Evolutionary conservation across 1,140 invertebrate species (phyloP), one percentile per base, ranked within the genome.

Genomic region (Eriosoma lanigerum): DNA sequence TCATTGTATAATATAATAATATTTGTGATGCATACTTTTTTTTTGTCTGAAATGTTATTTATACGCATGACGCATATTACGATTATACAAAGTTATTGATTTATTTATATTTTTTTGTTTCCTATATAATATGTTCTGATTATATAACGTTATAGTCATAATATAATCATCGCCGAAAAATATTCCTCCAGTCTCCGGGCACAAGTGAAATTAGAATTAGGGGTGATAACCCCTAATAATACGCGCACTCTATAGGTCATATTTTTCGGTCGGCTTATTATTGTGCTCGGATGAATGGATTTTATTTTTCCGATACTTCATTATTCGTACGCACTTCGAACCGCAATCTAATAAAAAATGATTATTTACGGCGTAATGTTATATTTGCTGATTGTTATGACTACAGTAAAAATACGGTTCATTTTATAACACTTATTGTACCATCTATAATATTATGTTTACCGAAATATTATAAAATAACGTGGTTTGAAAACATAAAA

Each of bases 191-290:
- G n/a, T n/a, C n/a, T n/a, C n/a, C n/a, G n/a, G 32, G 10, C 32
- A 66, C 62, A 44, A 44, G n/a, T 38, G 62, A 32, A 66, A 66
- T 66, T 66, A 66, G 62, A 29, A 66, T 66, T 66, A 66, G n/a
- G 62, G 62, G n/a, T 44, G n/a, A 44, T 44, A 66, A 66, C 19
- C 32, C 32, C 32, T 13, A 64, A 44, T 44, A 24, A 44, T 44
- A 24, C 32, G 32, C 38, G n/a, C 5, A 4, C 13, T 66, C n/a
- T 32, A n/a, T n/a, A 9, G 58, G 58, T 62, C 29, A 62, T 38
- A 38, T 62, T 62, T 10, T 32, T 44, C 13, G 19, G 17, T 44
- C n/a, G 0, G 12, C 0, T 24, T 21, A n/a, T 24, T n/a, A n/a
- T 32, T 17, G 26, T 32, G 17, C 10, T 26, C 29, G 9, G 3